A percentile compares a stretch with the other conserved stretches of the same genome.
phyloP scores from a whole-genome alignment of 37 sponge, comb jelly and placozoan genomes.

The Haliclona indistincta region DNA sequence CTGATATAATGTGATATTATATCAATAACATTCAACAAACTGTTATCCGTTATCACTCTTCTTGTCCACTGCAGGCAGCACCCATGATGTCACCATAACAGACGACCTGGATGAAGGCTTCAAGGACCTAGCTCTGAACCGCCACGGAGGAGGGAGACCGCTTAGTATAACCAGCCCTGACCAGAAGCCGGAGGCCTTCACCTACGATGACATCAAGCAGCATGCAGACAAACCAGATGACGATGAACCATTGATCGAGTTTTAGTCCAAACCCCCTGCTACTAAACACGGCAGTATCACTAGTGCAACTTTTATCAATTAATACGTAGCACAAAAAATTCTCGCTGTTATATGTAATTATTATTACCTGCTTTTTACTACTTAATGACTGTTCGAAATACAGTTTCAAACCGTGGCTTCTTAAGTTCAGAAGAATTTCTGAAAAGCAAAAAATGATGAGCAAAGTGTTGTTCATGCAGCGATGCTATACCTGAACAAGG shows the following conservation, averaged over 20 bases:
- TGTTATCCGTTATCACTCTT: not conserved
- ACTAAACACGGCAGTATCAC: too few relatives aligned
- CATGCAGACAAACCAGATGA: slow-evolving; percentile 4
- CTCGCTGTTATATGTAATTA: too few relatives aligned
- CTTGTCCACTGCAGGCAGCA: slow-evolving; percentile 56
- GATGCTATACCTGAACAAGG: slow-evolving; percentile 12
- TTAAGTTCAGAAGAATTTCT: not conserved
- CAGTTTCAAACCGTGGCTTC: not conserved
- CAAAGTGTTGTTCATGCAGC: not conserved
- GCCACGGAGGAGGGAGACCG: slow-evolving; percentile 13
- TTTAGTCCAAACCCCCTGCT: not conserved
- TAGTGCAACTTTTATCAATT: too few relatives aligned
- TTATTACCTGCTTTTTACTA: too few relatives aligned
- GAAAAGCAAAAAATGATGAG: too few relatives aligned
- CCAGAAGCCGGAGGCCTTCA: slow-evolving; percentile 28
- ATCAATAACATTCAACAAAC: too few relatives aligned
- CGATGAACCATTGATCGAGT: not conserved
- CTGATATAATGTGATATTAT: too few relatives aligned
- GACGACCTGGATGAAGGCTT: slow-evolving; percentile 74
- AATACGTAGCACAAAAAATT: too few relatives aligned
- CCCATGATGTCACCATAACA: slow-evolving; percentile 57
- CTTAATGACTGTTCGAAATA: not conserved
- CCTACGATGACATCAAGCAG: slow-evolving; percentile 22
- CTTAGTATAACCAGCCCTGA: slow-evolving; percentile 35
- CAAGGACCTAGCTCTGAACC: slow-evolving; percentile 25